phyloP scores from a whole-genome alignment of 2,797 vertebrate species.

The Melanotaenia pygmaea region DNA sequence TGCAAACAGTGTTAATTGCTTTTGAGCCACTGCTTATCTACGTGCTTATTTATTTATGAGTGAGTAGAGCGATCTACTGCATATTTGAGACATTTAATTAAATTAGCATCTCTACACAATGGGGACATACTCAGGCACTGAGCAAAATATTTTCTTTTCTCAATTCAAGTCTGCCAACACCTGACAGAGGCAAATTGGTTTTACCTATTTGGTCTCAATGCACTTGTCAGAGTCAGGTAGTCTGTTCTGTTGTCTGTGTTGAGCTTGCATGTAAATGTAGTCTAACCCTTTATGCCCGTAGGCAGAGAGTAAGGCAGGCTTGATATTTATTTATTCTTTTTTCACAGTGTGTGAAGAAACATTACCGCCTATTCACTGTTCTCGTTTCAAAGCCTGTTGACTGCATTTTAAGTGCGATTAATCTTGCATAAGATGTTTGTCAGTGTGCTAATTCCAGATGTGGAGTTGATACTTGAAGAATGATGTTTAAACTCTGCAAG shows the following conservation, averaged over 20 bases:
- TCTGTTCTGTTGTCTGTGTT: neutral
- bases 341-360: conserved; percentile 48
- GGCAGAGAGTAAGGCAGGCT: conserved; percentile 8
- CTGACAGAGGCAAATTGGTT: conserved; percentile 20
- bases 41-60: conserved; percentile 65
- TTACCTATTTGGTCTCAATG: conserved; percentile 1
- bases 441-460: conserved; percentile 7
- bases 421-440: conserved; percentile 68
- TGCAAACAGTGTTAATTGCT: conserved; percentile 67
- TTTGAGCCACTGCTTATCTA: conserved; percentile 62
- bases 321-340: conserved; percentile 56
- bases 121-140: conserved; percentile 18
- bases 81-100: conserved; percentile 70
- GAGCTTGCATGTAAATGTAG: neutral
- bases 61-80: conserved; percentile 43
- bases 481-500: conserved; percentile 41
- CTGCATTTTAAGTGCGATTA: conserved; percentile 69
- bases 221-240: conserved; percentile 3
- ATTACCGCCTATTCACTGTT: conserved; percentile 45
- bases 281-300: neutral
- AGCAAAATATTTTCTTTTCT: conserved; percentile 12
- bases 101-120: conserved; percentile 53
- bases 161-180: conserved; percentile 22
- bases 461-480: conserved; percentile 42
- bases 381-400: conserved; percentile 73